Percentiles rank a stretch among this genome's conserved stretches.
These are phyloP conservation scores for Luffia ferchaultella DNA, from an alignment of 2,888 invertebrate genomes.

Conservation along the genomic window DNA sequence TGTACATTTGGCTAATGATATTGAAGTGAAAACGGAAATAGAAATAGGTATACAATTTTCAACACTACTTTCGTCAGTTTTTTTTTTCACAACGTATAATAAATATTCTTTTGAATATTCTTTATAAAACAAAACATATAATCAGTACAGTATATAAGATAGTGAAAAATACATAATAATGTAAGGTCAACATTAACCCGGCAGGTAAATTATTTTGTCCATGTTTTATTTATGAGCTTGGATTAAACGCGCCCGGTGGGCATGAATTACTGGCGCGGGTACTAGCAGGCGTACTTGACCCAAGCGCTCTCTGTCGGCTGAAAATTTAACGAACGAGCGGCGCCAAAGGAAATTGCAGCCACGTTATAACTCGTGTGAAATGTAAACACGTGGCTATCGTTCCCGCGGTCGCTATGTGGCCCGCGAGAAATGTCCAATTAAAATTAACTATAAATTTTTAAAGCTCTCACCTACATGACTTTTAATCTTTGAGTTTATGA, in stretches of 20 bases:
- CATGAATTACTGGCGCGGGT: background rate
- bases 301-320: conserved; percentile 24
- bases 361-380: conserved; percentile 15
- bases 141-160: too few species aligned
- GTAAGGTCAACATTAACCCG: background rate
- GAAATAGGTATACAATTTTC: too few species aligned
- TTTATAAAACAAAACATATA: background rate
- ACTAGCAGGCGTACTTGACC: conserved; percentile 30
- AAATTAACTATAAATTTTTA: background rate
- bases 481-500: too few species aligned
- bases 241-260: conserved; percentile 24
- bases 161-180: background rate
- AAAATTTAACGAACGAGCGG: conserved; percentile 47
- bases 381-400: background rate
- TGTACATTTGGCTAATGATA: too few species aligned
- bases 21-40: too few species aligned
- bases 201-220: conserved; percentile 5
- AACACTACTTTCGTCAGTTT: too few species aligned
- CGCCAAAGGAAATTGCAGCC: conserved; percentile 46
- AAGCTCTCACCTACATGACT: background rate
- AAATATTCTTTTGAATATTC: too few species aligned
- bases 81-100: too few species aligned
- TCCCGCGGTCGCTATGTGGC: background rate
- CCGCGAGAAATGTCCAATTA: background rate
- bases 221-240: conserved; percentile 34